Conservation (phyloP, 2,797 vertebrate genomes). For the Carcharodon carcharias region DNA sequence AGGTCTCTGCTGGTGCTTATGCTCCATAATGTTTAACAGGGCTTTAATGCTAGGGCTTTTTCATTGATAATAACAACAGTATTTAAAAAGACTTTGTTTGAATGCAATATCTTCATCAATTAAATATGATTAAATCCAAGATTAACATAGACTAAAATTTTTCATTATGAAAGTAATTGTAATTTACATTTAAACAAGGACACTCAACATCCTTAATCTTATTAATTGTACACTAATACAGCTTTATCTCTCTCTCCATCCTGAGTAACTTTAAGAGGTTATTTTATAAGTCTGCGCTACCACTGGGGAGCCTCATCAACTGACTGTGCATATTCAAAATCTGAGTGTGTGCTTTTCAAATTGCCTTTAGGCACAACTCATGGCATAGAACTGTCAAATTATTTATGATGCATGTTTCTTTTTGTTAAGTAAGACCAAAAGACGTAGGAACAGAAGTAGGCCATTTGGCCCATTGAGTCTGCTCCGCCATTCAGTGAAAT, state of each 20-base stretch:
- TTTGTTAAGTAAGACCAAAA: too few relatives aligned
- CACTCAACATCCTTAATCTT: not conserved
- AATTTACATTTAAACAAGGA: not conserved
- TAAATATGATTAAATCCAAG: not conserved
- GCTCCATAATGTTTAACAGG: not conserved
- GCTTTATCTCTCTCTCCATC: not conserved
- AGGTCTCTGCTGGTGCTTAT: not conserved
- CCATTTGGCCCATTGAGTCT: too few relatives aligned
- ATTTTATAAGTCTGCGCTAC: not conserved
- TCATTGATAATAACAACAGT: not conserved
- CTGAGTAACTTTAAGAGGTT: not conserved
- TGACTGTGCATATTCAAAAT: not conserved
- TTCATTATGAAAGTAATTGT: not conserved
- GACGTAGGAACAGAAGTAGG: too few relatives aligned
- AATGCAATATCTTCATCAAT: not conserved
- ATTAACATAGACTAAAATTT: not conserved
- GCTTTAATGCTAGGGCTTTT: not conserved
- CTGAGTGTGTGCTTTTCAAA: not conserved
- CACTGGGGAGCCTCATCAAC: not conserved
- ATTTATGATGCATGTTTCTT: not conserved
- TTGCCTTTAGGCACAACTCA: not conserved
- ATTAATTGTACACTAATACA: not conserved
- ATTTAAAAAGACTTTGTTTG: not conserved
- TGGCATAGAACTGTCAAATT: not conserved
- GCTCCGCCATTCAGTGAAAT: too few relatives aligned